phyloP scores from a whole-genome alignment of 2,888 invertebrate genomes.

The Endomychus coccineus region DNA sequence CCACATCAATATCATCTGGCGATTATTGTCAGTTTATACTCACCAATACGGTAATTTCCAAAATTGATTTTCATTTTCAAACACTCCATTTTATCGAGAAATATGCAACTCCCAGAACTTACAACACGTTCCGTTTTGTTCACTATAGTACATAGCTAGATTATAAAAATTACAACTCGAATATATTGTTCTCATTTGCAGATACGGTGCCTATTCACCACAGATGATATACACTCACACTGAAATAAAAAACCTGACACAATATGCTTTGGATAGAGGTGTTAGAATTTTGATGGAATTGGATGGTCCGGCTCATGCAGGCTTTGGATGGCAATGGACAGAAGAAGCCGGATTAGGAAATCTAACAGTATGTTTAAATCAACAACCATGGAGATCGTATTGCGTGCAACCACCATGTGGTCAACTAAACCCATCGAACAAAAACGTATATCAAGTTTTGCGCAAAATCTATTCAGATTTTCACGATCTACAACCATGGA shows the following conservation, averaged over 20 bases:
- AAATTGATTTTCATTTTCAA: no score
- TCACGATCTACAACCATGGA: constrained; percentile 45
- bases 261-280: constrained; percentile 72
- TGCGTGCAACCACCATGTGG: constrained; percentile 83
- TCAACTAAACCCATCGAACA: constrained; percentile 73
- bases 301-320: constrained; percentile 81
- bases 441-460: constrained; percentile 59
- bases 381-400: constrained; percentile 57
- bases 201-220: constrained; percentile 67
- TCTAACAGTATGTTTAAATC: constrained; percentile 58
- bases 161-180: no score
- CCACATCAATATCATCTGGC: no score
- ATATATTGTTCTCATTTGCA: constrained; percentile 35
- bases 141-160: no score
- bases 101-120: no score
- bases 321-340: constrained; percentile 84
- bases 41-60: no score
- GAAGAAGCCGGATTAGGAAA: constrained; percentile 51
- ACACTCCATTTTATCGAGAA: no score
- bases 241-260: constrained; percentile 60
- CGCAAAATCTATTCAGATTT: constrained; percentile 63
- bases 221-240: constrained; percentile 59
- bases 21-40: no score
- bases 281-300: constrained; percentile 82
- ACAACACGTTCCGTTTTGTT: no score